Evolutionary conservation across 2,113 vertebrate genomes (phyloP).

Genomic region (Rhea americana): DNA sequence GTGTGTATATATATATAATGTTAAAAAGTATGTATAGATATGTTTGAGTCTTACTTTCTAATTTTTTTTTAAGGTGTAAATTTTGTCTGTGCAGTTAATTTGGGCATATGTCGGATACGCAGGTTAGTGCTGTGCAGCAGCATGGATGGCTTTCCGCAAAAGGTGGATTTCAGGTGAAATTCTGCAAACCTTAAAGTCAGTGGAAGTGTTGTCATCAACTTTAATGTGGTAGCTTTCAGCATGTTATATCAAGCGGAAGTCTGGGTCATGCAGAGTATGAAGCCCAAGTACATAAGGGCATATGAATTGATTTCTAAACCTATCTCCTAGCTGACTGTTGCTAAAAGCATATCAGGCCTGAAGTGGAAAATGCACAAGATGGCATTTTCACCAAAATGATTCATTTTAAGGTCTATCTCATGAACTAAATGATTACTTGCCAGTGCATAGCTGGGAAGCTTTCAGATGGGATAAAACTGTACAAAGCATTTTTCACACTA

Average conservation of each 20-base stretch:
- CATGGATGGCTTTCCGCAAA: background rate
- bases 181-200: background rate
- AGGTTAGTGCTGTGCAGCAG: background rate
- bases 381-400: background rate
- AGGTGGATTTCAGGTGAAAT: background rate
- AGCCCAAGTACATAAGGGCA: background rate
- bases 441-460: background rate
- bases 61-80: too few relatives aligned
- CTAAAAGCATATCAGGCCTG: background rate
- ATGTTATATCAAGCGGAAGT: background rate
- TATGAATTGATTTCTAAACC: background rate
- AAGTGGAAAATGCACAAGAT: background rate
- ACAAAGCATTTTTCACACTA: background rate
- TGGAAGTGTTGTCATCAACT: background rate
- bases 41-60: background rate
- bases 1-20: too few relatives aligned
- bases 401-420: background rate
- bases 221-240: background rate
- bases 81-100: background rate
- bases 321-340: background rate
- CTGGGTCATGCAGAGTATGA: background rate
- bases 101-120: background rate
- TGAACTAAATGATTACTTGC: background rate
- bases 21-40: background rate
- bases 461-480: background rate